These are phyloP conservation scores for Myoxocephalus aenaeus DNA, from an alignment of 2,797 vertebrate genomes.

Conservation along the genomic window DNA sequence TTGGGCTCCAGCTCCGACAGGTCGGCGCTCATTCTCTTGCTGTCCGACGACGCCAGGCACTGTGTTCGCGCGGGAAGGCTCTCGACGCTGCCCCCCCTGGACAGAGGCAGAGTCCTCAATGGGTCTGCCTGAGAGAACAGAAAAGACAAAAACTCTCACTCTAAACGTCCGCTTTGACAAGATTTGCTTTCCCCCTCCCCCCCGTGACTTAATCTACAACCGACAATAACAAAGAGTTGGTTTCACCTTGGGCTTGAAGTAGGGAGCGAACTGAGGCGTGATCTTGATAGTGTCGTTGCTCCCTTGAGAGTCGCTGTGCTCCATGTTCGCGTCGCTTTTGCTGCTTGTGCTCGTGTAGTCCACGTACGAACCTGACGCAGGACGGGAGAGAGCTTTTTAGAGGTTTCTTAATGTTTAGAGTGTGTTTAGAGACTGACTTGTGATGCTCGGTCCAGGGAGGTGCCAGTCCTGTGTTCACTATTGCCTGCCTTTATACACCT, in stretches of 20 bases:
- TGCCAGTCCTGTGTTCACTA: not conserved
- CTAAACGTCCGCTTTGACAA: not conserved
- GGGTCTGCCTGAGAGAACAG: conserved; percentile 86
- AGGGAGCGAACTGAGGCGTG: conserved; percentile 89
- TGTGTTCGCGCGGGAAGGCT: conserved; percentile 89
- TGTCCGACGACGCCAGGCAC: conserved; percentile 87
- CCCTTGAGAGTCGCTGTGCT: conserved; percentile 91
- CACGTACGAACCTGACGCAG: conserved; percentile 89
- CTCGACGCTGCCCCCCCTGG: conserved; percentile 96
- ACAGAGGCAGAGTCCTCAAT: conserved; percentile 90
- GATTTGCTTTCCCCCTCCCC: not conserved
- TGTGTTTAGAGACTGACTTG: no score
- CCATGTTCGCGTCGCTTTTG: conserved; percentile 93
- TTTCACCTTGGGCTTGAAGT: conserved; percentile 88
- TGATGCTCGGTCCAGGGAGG: no score
- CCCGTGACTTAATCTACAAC: not conserved
- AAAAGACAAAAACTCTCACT: not conserved
- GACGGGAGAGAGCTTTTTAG: not conserved
- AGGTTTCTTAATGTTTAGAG: not conserved
- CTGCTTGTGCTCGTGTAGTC: conserved; percentile 94
- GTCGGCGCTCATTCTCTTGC: conserved; percentile 96
- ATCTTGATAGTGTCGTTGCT: conserved; percentile 99
- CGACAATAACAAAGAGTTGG: not conserved
- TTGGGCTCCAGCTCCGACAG: conserved; percentile 96
- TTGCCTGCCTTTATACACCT: not conserved